phyloP scores from a whole-genome alignment of 2,888 invertebrate species.

The Thelaira solivaga region DNA sequence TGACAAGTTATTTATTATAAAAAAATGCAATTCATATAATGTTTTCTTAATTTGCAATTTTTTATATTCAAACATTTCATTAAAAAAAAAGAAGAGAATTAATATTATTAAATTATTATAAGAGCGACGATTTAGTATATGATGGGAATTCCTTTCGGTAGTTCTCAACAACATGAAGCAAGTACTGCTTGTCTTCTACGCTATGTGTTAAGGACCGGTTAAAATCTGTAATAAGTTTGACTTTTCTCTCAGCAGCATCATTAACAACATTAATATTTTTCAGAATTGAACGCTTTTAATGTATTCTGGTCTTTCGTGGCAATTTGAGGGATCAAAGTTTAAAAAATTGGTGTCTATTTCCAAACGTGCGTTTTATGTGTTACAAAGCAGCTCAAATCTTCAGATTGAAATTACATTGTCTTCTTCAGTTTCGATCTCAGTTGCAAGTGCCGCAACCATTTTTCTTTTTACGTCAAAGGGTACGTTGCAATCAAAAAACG shows the following conservation, averaged over 20 bases:
- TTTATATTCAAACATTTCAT: no score
- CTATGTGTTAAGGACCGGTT: not conserved
- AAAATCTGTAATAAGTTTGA: not conserved
- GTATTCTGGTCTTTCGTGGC: not conserved
- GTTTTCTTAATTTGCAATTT: no score
- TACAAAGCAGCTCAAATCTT: not conserved
- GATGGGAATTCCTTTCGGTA: no score
- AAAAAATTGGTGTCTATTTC: not conserved
- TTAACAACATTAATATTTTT: not conserved
- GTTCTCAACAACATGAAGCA: no score
- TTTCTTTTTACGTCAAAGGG: not conserved
- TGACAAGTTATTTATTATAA: no score
- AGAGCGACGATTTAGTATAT: no score
- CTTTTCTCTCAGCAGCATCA: not conserved
- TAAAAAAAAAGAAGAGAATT: no score
- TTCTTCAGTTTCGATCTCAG: not conserved
- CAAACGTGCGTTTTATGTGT: not conserved
- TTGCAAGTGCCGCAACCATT: not conserved
- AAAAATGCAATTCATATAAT: no score
- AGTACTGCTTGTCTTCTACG: not conserved
- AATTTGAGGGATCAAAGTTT: not conserved
- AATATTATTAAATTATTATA: no score
- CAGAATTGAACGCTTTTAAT: not conserved
- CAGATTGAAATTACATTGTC: not conserved
- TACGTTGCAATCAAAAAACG: not conserved